Percentiles rank a stretch among this genome's conserved stretches.
Conservation (phyloP, 2,888 invertebrate species). For the Diplolepis rosae region DNA sequence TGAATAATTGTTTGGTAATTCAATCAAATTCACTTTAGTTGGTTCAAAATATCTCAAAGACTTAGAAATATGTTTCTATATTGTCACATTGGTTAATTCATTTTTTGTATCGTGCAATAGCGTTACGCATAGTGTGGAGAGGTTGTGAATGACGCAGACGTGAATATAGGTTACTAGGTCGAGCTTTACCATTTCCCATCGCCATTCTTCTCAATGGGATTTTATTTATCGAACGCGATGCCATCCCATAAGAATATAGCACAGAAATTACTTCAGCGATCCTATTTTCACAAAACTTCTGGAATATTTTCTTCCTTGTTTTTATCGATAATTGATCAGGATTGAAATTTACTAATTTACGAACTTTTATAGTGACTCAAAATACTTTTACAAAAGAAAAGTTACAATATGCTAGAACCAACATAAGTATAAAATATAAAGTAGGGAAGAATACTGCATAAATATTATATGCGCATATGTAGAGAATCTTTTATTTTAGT, state of each 20-base stretch:
- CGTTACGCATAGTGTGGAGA: conserved; percentile 54
- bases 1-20: too few relatives aligned
- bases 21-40: too few relatives aligned
- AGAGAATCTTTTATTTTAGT: too few relatives aligned
- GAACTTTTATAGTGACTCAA: too few relatives aligned
- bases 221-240: conserved; percentile 67
- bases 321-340: background rate
- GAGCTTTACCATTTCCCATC: conserved; percentile 63
- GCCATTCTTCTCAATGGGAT: conserved; percentile 68
- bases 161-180: conserved; percentile 71
- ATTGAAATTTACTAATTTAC: too few relatives aligned
- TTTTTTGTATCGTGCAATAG: background rate
- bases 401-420: too few relatives aligned
- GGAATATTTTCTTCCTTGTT: background rate
- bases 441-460: too few relatives aligned
- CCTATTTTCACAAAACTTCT: background rate
- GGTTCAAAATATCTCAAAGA: too few relatives aligned
- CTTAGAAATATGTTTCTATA: too few relatives aligned
- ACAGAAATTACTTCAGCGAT: background rate
- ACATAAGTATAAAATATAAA: too few relatives aligned
- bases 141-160: conserved; percentile 73
- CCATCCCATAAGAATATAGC: conserved; percentile 33
- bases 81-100: background rate
- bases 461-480: too few relatives aligned
- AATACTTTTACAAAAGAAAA: too few relatives aligned